Evolutionary conservation across 2,113 vertebrate species (phyloP).

Genomic region (Theristicus caerulescens): DNA sequence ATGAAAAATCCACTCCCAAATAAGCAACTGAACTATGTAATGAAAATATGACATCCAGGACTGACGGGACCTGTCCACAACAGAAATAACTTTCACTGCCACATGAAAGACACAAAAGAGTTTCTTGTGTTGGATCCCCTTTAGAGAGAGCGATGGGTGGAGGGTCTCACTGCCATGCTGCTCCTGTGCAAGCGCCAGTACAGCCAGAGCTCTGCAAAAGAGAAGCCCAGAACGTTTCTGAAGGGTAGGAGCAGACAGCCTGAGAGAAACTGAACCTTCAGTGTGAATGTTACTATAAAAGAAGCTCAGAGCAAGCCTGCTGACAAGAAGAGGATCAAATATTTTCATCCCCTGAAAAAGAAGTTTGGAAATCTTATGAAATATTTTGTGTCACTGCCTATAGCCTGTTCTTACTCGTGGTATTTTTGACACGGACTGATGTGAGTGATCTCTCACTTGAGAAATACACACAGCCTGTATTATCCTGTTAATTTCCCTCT

Average conservation of each 20-base stretch:
- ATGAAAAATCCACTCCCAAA: background rate
- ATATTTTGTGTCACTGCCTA: background rate
- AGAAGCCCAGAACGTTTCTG: background rate
- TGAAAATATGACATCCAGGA: background rate
- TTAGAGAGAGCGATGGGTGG: background rate
- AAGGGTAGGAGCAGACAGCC: background rate
- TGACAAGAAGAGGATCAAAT: background rate
- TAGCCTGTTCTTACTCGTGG: background rate
- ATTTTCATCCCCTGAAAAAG: background rate
- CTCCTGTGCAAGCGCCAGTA: background rate
- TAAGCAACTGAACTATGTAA: background rate
- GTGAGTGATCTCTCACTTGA: constrained; percentile 29
- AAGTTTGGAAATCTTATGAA: background rate
- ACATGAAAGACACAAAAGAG: background rate
- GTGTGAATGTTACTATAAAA: background rate
- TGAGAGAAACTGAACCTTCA: background rate
- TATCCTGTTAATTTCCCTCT: constrained; percentile 37
- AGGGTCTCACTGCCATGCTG: background rate
- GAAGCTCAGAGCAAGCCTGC: background rate
- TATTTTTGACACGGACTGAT: constrained; percentile 28
- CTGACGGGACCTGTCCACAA: background rate
- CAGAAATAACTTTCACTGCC: background rate
- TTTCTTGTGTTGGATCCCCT: background rate
- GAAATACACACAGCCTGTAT: background rate
- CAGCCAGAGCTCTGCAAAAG: background rate